Base-by-base conservation (phyloP, 2,888 invertebrate genomes). In the Watsonalla cultraria region DNA sequence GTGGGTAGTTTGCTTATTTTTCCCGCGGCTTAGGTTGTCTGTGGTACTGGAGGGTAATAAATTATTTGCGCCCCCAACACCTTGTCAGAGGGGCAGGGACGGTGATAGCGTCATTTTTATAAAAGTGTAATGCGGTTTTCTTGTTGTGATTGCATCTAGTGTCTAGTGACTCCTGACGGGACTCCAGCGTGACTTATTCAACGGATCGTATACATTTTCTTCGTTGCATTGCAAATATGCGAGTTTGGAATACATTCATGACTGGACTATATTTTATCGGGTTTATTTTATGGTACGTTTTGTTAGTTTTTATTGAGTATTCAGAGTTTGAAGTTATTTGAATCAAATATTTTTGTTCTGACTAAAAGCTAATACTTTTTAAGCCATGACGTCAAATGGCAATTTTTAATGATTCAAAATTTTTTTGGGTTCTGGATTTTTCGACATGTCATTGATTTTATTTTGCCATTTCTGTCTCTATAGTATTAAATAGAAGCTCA, bases 1-100 rank as follows among this genome's bases (percentile, higher is more conserved):
- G 82, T 84, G 81, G 84, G 81, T 85, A 86, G 86, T 88, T 88
- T 87, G 86, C 81, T 89, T 89, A 88, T 88, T 88, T 87, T 88
- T 87, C 84, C 79, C 78, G 73, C 74, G 78, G 82, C 84, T 86
- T 86, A 83, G 82, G 80, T 84, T 89, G 89, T 87, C 87, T 84
- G 83, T 80, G 78, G 77, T 74, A 80, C 78, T 71, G 72, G 82
- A 73, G 74, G 76, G 83, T 82, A 70, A 89, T 89, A 88, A 89
- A 88, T 90, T 89, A 90, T 89, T 86, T 85, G 85, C 74, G 70
- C 77, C 85, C 84, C 86, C 76, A 85, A 86, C 89, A 88, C 86
- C 88, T 88, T 80, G 83, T 78, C 68, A 68, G 75, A 72, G 82
- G 81, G 78, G 68, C 69, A 70, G 71, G 65, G 63, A 64, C 64